Conservation (phyloP, 2,113 vertebrate genomes). For the Paratilapia polleni region DNA sequence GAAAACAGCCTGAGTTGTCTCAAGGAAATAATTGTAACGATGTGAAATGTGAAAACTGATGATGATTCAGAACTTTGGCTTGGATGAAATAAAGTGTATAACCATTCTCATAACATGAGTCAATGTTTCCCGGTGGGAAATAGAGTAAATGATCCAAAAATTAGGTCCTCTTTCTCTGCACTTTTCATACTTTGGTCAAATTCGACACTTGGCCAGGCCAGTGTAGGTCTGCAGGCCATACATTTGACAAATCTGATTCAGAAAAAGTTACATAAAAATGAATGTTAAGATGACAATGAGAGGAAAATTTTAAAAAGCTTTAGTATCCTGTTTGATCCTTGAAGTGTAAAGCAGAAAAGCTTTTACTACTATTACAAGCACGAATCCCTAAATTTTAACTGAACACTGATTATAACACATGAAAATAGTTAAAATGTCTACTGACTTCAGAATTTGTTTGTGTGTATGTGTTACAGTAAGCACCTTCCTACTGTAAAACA, state of each 20-base stretch:
- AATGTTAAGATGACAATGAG: not conserved
- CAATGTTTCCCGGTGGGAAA: not conserved
- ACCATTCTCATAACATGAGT: not conserved
- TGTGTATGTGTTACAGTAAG: not conserved
- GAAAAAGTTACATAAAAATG: not conserved
- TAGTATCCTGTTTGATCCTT: not conserved
- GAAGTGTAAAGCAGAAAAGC: not conserved
- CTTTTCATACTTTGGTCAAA: not conserved
- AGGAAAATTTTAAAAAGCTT: not conserved
- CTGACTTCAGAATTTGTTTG: not conserved
- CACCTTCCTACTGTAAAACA: not conserved
- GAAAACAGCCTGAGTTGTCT: not conserved
- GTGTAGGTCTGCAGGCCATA: not conserved
- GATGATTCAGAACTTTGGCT: not conserved
- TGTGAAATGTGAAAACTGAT: too few species aligned
- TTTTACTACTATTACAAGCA: not conserved
- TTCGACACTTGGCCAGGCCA: not conserved
- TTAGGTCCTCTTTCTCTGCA: not conserved
- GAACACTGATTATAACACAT: not conserved
- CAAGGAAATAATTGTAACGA: too few species aligned
- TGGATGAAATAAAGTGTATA: not conserved
- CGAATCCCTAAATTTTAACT: not conserved
- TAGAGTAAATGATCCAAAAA: not conserved
- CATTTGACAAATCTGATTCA: not conserved
- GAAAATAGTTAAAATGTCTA: not conserved